Conservation (phyloP, 2,113 vertebrate genomes). For the Candoia aspera region DNA sequence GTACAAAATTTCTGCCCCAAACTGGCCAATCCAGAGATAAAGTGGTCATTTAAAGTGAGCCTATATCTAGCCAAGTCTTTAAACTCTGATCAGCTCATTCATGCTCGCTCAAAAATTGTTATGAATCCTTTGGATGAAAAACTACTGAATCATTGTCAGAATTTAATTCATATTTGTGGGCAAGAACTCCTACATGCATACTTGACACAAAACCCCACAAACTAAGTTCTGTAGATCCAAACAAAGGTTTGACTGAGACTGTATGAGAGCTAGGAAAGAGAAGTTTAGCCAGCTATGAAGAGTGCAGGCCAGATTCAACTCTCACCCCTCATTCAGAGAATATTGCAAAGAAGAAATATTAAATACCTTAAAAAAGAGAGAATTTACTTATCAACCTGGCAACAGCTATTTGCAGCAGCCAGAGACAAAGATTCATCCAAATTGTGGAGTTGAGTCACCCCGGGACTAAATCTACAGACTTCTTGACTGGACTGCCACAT, state of each 20-base stretch:
- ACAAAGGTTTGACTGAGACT: neutral
- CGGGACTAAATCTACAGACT: neutral
- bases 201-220: neutral
- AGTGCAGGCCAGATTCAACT: no score
- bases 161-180: neutral
- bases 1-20: neutral
- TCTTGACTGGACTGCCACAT: neutral
- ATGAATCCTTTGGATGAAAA: neutral
- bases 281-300: neutral
- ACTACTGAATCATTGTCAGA: neutral
- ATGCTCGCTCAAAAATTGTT: neutral
- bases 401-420: neutral
- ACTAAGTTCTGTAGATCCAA: no score
- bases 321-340: no score
- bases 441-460: neutral
- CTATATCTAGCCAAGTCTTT: neutral
- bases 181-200: neutral
- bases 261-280: neutral
- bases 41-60: neutral
- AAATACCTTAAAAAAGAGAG: no score
- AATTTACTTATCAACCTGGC: no score
- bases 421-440: neutral
- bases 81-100: neutral
- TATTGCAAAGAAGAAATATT: no score
- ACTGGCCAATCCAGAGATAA: neutral